A percentile compares a stretch with the other conserved stretches of the same genome.
Evolutionary conservation across 2,888 invertebrate genomes (phyloP).

Genomic region (Parapristionchus giblindavisi): DNA sequence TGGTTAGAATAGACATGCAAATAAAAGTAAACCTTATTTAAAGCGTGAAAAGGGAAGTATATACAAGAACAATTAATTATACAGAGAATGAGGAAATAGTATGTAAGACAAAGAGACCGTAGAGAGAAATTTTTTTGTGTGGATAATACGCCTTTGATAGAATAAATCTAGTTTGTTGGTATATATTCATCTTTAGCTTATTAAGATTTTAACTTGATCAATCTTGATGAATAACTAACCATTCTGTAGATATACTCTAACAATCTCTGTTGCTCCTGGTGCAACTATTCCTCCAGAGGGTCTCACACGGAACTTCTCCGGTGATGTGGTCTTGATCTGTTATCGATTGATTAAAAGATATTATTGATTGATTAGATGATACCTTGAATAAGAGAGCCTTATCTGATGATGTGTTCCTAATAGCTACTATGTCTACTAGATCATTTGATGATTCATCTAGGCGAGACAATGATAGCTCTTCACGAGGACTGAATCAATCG

Average conservation of each 20-base stretch:
- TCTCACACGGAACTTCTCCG: conserved; percentile 90
- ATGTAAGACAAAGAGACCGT: too few relatives aligned
- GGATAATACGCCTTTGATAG: too few relatives aligned
- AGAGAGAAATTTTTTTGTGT: too few relatives aligned
- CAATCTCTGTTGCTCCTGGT: conserved; percentile 52
- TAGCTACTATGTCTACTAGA: conserved; percentile 53
- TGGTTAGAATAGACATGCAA: background rate
- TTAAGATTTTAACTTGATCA: too few relatives aligned
- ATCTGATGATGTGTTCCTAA: conserved; percentile 50
- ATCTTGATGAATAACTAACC: conserved; percentile 49
- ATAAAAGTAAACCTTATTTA: too few relatives aligned
- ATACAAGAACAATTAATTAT: too few relatives aligned
- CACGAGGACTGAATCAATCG: conserved; percentile 51
- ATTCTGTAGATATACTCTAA: conserved; percentile 59
- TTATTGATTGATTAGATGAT: background rate
- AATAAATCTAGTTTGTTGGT: too few relatives aligned
- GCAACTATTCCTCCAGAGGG: conserved; percentile 75
- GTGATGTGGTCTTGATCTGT: conserved; percentile 92
- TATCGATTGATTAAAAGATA: background rate
- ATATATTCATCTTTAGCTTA: too few relatives aligned
- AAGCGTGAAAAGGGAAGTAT: too few relatives aligned
- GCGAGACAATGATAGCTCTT: conserved; percentile 51
- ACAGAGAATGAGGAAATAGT: too few relatives aligned
- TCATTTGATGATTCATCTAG: conserved; percentile 52
- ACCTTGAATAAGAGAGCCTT: conserved; percentile 72